Conservation (phyloP, 2,113 vertebrate genomes). For the Columba livia region DNA sequence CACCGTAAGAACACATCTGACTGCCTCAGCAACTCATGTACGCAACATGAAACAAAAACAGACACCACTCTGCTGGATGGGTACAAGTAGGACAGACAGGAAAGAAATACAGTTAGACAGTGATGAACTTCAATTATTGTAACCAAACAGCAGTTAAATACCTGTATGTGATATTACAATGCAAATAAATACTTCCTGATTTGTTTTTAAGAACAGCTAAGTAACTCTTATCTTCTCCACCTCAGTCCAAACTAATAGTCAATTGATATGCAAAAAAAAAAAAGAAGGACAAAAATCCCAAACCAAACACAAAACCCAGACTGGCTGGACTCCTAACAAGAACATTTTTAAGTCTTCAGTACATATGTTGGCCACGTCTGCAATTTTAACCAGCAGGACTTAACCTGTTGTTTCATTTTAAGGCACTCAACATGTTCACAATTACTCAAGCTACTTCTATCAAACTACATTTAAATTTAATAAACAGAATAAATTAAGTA, state of each 20-base stretch:
- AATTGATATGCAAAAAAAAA: neutral
- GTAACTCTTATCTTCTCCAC: neutral
- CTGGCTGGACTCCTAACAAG: neutral
- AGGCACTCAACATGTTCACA: slow-evolving; percentile 18
- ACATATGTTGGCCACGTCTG: neutral
- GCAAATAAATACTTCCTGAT: slow-evolving; percentile 1
- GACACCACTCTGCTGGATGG: neutral
- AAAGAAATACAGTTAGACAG: neutral
- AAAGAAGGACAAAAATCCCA: neutral
- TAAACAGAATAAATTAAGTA: slow-evolving; percentile 59
- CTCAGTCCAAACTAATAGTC: neutral
- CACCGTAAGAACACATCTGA: slow-evolving; percentile 28
- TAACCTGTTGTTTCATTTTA: neutral
- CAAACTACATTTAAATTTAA: slow-evolving; percentile 57
- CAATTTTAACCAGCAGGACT: neutral
- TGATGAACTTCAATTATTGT: neutral
- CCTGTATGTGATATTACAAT: neutral
- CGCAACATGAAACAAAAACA: neutral
- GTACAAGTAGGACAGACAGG: neutral
- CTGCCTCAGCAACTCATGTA: neutral
- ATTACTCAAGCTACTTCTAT: slow-evolving; percentile 21
- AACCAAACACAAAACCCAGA: neutral
- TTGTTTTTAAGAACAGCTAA: neutral
- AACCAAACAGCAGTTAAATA: neutral
- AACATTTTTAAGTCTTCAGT: neutral